Conservation (phyloP, 2,888 invertebrate genomes). For the Caenorhabditis imperialis region DNA sequence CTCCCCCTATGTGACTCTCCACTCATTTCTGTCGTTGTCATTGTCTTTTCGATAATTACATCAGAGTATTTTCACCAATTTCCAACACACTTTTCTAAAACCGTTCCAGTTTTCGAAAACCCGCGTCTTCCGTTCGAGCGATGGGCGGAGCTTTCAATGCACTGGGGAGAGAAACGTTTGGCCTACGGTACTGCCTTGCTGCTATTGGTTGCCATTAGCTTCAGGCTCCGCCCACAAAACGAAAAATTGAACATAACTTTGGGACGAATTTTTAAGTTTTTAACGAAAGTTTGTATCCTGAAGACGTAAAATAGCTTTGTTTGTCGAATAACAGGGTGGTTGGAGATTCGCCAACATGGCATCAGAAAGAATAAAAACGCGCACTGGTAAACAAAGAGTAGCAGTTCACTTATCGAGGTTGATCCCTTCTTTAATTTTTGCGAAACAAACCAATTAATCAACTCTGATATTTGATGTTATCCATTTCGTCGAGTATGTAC, state of each 20-base stretch:
- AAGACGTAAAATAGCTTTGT: constrained; percentile 5
- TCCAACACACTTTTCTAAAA: not conserved
- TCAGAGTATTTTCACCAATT: not conserved
- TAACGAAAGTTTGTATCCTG: constrained; percentile 7
- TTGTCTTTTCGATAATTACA: too few relatives aligned
- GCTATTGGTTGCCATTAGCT: constrained; percentile 16
- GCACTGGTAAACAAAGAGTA: not conserved
- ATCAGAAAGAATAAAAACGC: not conserved
- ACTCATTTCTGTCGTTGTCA: too few relatives aligned
- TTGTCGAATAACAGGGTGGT: constrained; percentile 3
- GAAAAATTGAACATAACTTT: constrained; percentile 26
- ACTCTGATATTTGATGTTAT: not conserved
- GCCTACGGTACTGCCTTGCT: constrained; percentile 8
- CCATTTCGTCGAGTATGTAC: not conserved
- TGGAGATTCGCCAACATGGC: not conserved
- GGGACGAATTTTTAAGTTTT: constrained; percentile 8
- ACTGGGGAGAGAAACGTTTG: not conserved
- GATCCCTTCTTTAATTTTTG: too few relatives aligned
- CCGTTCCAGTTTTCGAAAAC: not conserved
- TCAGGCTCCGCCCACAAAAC: constrained; percentile 24
- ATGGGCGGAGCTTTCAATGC: not conserved
- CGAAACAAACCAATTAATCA: not conserved
- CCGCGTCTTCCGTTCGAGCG: not conserved
- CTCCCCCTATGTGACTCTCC: too few relatives aligned
- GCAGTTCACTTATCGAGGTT: too few relatives aligned